A percentile compares a stretch with the other conserved stretches of the same genome.
phyloP scores from a whole-genome alignment of 2,113 vertebrate genomes.

The Thalassarche chlororhynchos region DNA sequence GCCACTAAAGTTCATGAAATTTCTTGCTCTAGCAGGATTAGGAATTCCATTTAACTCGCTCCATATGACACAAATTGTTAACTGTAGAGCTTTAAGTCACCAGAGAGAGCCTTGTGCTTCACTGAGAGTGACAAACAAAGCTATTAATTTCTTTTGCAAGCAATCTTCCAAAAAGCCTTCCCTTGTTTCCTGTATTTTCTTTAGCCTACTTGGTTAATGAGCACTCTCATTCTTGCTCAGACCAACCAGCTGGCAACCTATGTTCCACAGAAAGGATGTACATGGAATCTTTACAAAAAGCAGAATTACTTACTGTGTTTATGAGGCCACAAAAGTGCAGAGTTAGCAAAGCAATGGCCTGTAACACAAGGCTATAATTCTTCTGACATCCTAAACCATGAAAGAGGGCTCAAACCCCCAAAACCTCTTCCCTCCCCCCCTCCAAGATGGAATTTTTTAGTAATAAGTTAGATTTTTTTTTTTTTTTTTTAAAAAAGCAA shows the following conservation, averaged over 20 bases:
- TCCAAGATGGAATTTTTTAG: background rate
- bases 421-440: background rate
- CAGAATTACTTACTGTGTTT: conserved; percentile 17
- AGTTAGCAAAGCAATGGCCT: conserved; percentile 39
- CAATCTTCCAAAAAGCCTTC: conserved; percentile 15
- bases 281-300: conserved; percentile 9
- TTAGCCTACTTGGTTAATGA: conserved; percentile 8
- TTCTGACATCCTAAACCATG: conserved; percentile 24
- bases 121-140: background rate
- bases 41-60: background rate
- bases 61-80: background rate
- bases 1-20: background rate
- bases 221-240: conserved; percentile 7
- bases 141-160: background rate
- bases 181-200: conserved; percentile 21
- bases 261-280: background rate
- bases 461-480: background rate
- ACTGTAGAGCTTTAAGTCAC: background rate
- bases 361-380: conserved; percentile 43
- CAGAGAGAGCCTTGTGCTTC: background rate
- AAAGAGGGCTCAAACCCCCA: conserved; percentile 28
- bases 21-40: background rate
- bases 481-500: background rate
- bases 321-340: conserved; percentile 11
- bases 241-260: conserved; percentile 25